A percentile compares a stretch with the other conserved stretches of the same genome.
phyloP scores from a whole-genome alignment of 2,888 invertebrate species.

The Euclidia mi region DNA sequence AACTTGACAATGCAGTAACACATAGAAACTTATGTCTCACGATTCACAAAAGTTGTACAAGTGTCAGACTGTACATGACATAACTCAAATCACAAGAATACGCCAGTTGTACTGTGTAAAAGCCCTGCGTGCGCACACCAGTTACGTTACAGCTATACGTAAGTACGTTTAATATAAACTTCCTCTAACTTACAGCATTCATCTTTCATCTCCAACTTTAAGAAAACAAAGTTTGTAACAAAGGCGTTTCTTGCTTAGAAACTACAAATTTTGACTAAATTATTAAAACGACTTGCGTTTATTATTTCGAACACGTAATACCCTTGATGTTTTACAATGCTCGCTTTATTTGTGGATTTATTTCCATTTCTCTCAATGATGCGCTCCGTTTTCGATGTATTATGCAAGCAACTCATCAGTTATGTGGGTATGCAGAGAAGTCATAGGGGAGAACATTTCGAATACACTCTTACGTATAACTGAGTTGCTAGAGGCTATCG shows the following conservation, averaged over 20 bases:
- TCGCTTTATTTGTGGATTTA: neutral
- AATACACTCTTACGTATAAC: too few relatives aligned
- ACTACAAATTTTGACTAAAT: slow-evolving; percentile 50
- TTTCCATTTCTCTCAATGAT: neutral
- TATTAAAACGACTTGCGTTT: slow-evolving; percentile 32
- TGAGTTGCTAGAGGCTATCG: too few relatives aligned
- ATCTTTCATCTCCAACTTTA: slow-evolving; percentile 49
- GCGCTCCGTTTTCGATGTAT: neutral
- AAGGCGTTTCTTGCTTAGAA: slow-evolving; percentile 54
- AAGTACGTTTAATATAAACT: slow-evolving; percentile 46
- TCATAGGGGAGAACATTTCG: too few relatives aligned
- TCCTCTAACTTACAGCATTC: slow-evolving; percentile 49
- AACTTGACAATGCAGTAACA: neutral
- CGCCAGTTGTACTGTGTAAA: slow-evolving; percentile 7
- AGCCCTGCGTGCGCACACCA: neutral
- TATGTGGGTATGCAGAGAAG: too few relatives aligned
- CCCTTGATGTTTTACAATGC: neutral
- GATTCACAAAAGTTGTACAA: slow-evolving; percentile 4
- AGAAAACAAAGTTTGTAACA: slow-evolving; percentile 57
- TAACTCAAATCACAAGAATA: neutral
- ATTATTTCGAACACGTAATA: slow-evolving; percentile 8
- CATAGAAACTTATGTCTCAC: neutral
- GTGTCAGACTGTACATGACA: slow-evolving; percentile 5
- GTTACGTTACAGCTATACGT: slow-evolving; percentile 20
- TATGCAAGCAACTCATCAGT: neutral